phyloP scores from a whole-genome alignment of 2,113 vertebrate genomes.

The Hyla sarda region DNA sequence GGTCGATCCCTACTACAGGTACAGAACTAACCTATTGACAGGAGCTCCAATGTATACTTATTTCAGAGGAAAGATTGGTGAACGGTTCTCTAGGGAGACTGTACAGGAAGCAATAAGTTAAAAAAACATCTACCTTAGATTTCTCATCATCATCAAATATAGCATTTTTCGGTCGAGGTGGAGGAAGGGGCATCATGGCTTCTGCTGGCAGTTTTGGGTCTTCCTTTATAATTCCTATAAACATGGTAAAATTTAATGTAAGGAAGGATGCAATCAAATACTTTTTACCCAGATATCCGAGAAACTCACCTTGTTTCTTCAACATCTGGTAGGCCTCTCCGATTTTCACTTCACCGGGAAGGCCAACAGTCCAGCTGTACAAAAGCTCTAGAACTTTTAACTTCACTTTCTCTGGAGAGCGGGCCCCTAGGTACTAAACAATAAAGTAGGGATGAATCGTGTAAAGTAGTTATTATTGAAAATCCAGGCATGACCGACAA shows the following conservation, averaged over 20 bases:
- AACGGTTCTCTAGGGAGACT: background rate
- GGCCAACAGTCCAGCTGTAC: slow-evolving; percentile 88
- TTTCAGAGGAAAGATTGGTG: too few species aligned
- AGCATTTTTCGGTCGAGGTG: slow-evolving; percentile 85
- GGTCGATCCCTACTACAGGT: too few species aligned
- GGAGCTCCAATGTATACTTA: too few species aligned
- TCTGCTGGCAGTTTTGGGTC: slow-evolving; percentile 90
- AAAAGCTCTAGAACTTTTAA: slow-evolving; percentile 92
- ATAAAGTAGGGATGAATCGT: background rate
- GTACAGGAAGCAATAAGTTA: background rate
- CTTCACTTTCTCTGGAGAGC: slow-evolving; percentile 92
- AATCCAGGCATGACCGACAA: too few species aligned
- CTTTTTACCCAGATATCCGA: background rate
- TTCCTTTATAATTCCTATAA: slow-evolving; percentile 90
- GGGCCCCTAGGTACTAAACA: slow-evolving; percentile 88
- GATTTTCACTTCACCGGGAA: slow-evolving; percentile 92
- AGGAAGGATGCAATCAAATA: background rate
- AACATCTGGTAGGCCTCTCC: slow-evolving; percentile 96
- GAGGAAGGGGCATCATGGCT: slow-evolving; percentile 75
- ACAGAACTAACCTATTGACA: too few species aligned
- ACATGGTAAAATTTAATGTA: background rate
- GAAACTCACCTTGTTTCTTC: slow-evolving; percentile 92
- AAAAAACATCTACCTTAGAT: slow-evolving; percentile 86
- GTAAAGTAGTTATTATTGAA: too few species aligned
- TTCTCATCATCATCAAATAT: slow-evolving; percentile 98